Evolutionary conservation across 2,113 vertebrate genomes (phyloP), one percentile per base, ranked within the genome.

Genomic region (Austrofundulus limnaeus): DNA sequence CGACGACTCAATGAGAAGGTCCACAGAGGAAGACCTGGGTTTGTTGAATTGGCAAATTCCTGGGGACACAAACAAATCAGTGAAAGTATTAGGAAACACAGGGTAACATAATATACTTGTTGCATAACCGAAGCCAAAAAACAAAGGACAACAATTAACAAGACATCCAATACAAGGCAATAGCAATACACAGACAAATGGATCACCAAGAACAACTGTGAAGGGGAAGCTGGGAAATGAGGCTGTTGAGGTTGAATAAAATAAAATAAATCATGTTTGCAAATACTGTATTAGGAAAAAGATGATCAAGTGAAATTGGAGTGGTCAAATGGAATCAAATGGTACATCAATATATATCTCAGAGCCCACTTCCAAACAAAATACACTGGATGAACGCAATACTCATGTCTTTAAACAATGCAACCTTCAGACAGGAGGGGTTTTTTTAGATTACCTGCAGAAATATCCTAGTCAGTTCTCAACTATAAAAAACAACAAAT

Each of bases 381-480:
- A 94, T 94, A 96, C 94, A 88, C 87, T 81, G 78, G 84, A 72
- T 88, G 85, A 93, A 95, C 94, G 94, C 91, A 95, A 95, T 93
- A 92, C 66, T 93, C 86, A 91, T 92, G 91, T 94, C 84, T 92
- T 93, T 90, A 89, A 89, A 94, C 94, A 92, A 95, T 91, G 93
- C 91, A 91, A 92, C 92, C 90, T 90, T 72, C 70, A 83, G 59
- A 83, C 56, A 91, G 85, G 81, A 93, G n/a, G n/a, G n/a, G 86
- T 85, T 85, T 60, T 92, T 72, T 91, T 90, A 74, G 66, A 94
- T 99, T 98, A 98, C 96, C 96, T 99, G 95, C 77, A 67, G 92
- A 88, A 91, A 94, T 85, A 93, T 99, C 96, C 95, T 98, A 98
- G 89, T 98, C 96, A 99, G 94, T 96, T 94, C 94, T 98, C 94